Evolutionary conservation across 2,888 invertebrate genomes (phyloP), one percentile per base, ranked within the genome.

Genomic region (Embidobia sp.): DNA sequence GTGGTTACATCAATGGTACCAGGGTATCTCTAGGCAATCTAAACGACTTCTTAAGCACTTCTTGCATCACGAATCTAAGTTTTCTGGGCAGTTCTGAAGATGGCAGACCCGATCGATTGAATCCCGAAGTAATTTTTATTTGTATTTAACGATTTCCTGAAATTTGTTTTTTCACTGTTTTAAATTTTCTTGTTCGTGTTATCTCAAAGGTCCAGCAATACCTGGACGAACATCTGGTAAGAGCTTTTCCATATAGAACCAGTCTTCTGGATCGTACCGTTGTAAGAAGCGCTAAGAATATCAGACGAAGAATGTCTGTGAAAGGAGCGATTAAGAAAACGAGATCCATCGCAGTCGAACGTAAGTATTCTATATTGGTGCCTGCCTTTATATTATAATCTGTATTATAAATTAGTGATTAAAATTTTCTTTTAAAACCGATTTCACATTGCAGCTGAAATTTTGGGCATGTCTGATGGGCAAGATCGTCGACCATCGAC

Each of bases 1-100:
- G 98, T 73, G 99, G 99, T 6, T 99, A 99, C 88, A 97, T 99
- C 57, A 98, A 98, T 87, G 99, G 99, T n/a, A 98, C 99, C 0
- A 93, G 98, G 83, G 98, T 99, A 0, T 97, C 98, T 66, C 91
- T 99, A 72, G 98, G 99, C n/a, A 95, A 95, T 87, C 91, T 99
- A 22, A 95, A 95, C 79, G 98, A 99, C 81, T 99, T 99, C 89
- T 91, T 99, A 67, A 98, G 95, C 85, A 99, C 99, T 0, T 99
- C 99, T 1, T 99, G 98, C 78, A 96, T 99, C 44, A 98, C 98
- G 0, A 98, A 98, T 90, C 91, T 99, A 81, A 98, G 98, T 90
- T 99, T 98, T 88, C 91, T 99, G 81, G 97, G 97, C 15, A 97
- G 96, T 85, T 95, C 96, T 79, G 97, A 98, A 89, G 96, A 97